Conservation (phyloP, 2,888 invertebrate species). For the Stenurella melanura region DNA sequence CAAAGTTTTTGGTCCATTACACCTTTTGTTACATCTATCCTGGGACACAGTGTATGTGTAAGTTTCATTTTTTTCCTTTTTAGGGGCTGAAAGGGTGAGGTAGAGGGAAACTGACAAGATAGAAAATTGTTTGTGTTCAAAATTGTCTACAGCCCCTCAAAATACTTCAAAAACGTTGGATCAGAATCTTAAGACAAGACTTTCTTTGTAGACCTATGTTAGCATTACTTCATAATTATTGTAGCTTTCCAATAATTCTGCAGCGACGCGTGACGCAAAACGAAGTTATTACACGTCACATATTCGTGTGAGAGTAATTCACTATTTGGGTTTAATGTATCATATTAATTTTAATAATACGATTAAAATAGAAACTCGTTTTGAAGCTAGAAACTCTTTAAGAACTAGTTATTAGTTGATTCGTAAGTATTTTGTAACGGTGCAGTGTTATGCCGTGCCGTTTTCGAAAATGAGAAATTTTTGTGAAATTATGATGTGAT, state of each 20-base stretch:
- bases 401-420: not conserved
- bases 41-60: too few relatives aligned
- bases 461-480: not conserved
- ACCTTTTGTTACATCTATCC: too few relatives aligned
- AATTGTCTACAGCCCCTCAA: too few relatives aligned
- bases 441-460: not conserved
- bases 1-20: too few relatives aligned
- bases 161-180: too few relatives aligned
- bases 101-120: too few relatives aligned
- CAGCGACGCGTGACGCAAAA: not conserved
- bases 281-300: not conserved
- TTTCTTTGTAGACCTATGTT: too few relatives aligned
- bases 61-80: too few relatives aligned
- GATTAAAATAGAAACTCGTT: not conserved
- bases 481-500: not conserved
- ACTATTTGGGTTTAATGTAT: not conserved
- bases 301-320: not conserved
- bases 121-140: too few relatives aligned
- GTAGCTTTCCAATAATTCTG: slow-evolving; percentile 7
- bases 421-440: not conserved
- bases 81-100: too few relatives aligned
- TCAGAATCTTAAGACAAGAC: too few relatives aligned
- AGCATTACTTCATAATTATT: slow-evolving; percentile 20
- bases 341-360: not conserved
- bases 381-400: not conserved